phyloP scores from a whole-genome alignment of 2,888 invertebrate genomes.

The Griposia aprilina region DNA sequence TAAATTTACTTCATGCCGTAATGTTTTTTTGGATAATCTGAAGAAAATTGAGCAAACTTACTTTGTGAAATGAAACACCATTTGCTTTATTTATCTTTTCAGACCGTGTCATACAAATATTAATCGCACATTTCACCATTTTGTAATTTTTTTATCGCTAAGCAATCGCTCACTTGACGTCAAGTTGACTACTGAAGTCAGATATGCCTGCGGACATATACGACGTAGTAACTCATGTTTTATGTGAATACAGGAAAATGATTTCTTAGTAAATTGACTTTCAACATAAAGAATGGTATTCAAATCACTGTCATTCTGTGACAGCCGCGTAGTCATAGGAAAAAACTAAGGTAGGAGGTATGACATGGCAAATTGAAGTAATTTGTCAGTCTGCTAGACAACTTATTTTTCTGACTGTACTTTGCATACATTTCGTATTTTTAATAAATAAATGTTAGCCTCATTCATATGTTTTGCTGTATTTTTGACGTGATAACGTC shows the following conservation, averaged over 20 bases:
- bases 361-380: not conserved
- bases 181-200: no score
- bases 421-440: not conserved
- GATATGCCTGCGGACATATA: no score
- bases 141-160: no score
- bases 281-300: not conserved
- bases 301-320: not conserved
- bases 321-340: not conserved
- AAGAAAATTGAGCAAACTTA: no score
- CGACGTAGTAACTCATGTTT: no score
- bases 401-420: not conserved
- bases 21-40: no score
- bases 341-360: not conserved
- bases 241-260: not conserved
- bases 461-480: not conserved
- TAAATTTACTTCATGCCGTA: no score
- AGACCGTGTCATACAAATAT: no score
- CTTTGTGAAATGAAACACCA: no score
- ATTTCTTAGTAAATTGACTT: not conserved
- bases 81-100: no score
- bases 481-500: not conserved
- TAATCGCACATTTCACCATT: no score
- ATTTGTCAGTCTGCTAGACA: not conserved
- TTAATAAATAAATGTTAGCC: not conserved
- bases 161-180: no score